Evolutionary conservation across 2,113 vertebrate species (phyloP).

Genomic region (Corythornis vintsioides): DNA sequence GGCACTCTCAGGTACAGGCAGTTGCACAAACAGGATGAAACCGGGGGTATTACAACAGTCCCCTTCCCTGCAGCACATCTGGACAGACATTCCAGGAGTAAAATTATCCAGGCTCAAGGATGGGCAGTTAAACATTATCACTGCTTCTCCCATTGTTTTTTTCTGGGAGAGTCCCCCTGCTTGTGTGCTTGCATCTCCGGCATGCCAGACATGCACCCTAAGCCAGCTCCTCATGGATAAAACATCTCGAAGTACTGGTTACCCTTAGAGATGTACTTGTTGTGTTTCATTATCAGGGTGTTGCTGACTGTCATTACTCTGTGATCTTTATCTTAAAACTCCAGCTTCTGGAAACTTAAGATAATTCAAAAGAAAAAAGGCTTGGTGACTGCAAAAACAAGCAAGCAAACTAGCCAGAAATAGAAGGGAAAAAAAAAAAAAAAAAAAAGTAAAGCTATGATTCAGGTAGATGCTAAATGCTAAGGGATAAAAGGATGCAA

Average conservation of each 20-base stretch:
- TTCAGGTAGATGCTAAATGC: constrained; percentile 40
- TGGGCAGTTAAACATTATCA: not conserved
- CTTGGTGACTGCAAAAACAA: constrained; percentile 23
- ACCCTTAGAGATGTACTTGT: not conserved
- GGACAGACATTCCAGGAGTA: not conserved
- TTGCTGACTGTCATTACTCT: constrained; percentile 17
- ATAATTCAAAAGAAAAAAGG: constrained; percentile 36
- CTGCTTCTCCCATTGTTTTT: not conserved
- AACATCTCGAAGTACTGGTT: constrained; percentile 53
- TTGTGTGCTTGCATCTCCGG: not conserved
- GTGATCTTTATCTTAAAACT: constrained; percentile 50
- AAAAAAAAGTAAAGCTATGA: constrained; percentile 14
- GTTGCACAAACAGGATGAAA: not conserved
- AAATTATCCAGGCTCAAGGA: constrained; percentile 26
- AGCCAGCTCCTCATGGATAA: constrained; percentile 25
- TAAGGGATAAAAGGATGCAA: constrained; percentile 34
- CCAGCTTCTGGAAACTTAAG: constrained; percentile 42
- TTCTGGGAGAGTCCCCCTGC: constrained; percentile 5
- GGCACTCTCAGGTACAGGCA: not conserved
- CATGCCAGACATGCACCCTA: not conserved
- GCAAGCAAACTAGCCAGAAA: constrained; percentile 40
- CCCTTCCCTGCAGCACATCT: not conserved
- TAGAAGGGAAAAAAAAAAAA: not conserved
- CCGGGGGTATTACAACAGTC: not conserved
- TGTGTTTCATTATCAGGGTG: constrained; percentile 15